Base-by-base conservation (phyloP, 2,888 invertebrate species). In the Drosophila falleni region DNA sequence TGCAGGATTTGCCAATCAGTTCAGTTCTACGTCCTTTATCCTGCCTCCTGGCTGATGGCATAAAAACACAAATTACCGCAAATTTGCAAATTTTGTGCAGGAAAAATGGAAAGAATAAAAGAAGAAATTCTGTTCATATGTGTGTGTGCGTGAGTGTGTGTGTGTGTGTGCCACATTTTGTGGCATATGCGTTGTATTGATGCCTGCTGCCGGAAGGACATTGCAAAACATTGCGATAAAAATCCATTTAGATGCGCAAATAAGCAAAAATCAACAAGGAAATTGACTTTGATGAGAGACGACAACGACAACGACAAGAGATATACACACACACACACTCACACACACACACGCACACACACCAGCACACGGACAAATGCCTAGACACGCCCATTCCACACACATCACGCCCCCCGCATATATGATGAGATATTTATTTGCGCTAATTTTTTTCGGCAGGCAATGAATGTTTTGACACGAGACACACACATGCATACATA, bases 181-280 rank as follows among this genome's bases (percentile, higher is more conserved):
- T 58, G 63, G 69, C 69, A 68, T 77, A 64, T 64, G 60, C 54
- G 54, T 65, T 71, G 64, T 71, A 80, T 87, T 84, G 81, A 82
- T 87, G 72, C 63, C 67, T 64, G 41, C 80, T 69, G 82, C 85
- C 88, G 83, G 77, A 87, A 84, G 81, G 71, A 80, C 88, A 89
- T 81, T 84, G 87, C 81, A 87, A 89, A 85, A 80, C 89, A 87
- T 87, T 87, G 88, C 89, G 88, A 87, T 87, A 87, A 86, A 86
- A 86, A 89, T 86, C 83, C 88, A 89, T 89, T 85, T 89, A 87
- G 89, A 86, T 83, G 86, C 75, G 83, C 88, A 86, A 89, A 86
- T 86, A 86, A 82, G 83, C 88, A 87, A 89, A 89, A 86, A 89
- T 89, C 89, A 89, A 86, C 89, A 89, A 72, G 78, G 62, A 89